These are phyloP conservation scores for Holacanthella duospinosa DNA, from an alignment of 2,888 invertebrate genomes.

Conservation along the genomic window DNA sequence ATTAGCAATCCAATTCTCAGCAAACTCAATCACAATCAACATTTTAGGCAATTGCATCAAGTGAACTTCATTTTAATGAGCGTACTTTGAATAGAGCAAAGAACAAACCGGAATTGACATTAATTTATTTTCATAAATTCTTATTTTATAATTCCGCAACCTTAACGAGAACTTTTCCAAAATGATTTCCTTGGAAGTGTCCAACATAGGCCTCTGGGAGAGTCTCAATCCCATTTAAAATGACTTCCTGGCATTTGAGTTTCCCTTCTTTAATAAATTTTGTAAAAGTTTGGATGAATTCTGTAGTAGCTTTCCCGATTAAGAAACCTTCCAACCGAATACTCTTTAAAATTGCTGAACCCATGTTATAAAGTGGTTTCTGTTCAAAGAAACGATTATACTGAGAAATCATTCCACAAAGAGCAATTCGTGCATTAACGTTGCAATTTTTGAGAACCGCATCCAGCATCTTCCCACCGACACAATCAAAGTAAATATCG, in stretches of 20 bases:
- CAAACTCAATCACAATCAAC: too few relatives aligned
- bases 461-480: slow-evolving; percentile 15
- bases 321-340: slow-evolving; percentile 11
- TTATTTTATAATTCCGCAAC: slow-evolving; percentile 7
- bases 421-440: slow-evolving; percentile 10
- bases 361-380: slow-evolving; percentile 3
- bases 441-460: slow-evolving; percentile 13
- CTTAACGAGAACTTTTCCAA: slow-evolving; percentile 17
- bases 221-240: slow-evolving; percentile 8
- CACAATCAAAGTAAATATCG: slow-evolving; percentile 16
- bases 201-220: slow-evolving; percentile 12
- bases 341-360: slow-evolving; percentile 5
- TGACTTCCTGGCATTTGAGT: slow-evolving; percentile 11
- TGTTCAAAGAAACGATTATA: slow-evolving; percentile 5
- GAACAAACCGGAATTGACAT: not conserved
- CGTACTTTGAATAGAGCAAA: too few relatives aligned
- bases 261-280: slow-evolving; percentile 11
- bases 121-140: not conserved
- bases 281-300: slow-evolving; percentile 8
- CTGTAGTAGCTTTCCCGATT: slow-evolving; percentile 5
- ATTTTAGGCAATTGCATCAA: too few relatives aligned
- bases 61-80: too few relatives aligned
- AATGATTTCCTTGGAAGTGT: slow-evolving; percentile 14
- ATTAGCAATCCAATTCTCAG: too few relatives aligned
- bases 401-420: slow-evolving; percentile 18